Conservation (phyloP, 2,113 vertebrate species). For the Abramis brama region DNA sequence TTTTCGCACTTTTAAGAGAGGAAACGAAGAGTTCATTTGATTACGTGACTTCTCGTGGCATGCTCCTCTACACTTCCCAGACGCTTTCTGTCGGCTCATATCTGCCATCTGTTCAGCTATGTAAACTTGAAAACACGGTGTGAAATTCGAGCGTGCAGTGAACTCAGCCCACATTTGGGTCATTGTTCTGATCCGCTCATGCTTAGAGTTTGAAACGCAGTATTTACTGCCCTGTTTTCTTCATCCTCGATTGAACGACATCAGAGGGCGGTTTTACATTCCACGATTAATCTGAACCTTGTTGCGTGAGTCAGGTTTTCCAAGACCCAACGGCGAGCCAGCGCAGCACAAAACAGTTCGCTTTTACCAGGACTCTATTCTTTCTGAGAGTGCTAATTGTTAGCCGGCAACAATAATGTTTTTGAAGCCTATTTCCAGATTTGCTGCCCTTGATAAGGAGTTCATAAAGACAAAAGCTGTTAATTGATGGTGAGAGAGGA, state of each 20-base stretch:
- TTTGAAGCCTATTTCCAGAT: slow-evolving; percentile 4
- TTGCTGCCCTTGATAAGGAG: slow-evolving; percentile 17
- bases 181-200: slow-evolving; percentile 46
- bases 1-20: slow-evolving; percentile 36
- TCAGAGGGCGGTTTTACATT: slow-evolving; percentile 43
- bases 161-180: slow-evolving; percentile 33
- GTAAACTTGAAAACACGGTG: slow-evolving; percentile 36
- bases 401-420: neutral
- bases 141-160: slow-evolving; percentile 34
- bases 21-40: slow-evolving; percentile 14
- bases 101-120: slow-evolving; percentile 48
- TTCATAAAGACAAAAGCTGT: slow-evolving; percentile 5
- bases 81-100: slow-evolving; percentile 32
- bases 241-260: slow-evolving; percentile 36
- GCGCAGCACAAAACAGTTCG: neutral
- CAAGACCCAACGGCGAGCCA: neutral
- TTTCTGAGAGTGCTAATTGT: neutral
- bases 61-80: slow-evolving; percentile 30
- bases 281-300: slow-evolving; percentile 40
- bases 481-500: neutral
- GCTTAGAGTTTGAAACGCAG: slow-evolving; percentile 34
- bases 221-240: slow-evolving; percentile 37
- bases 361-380: neutral
- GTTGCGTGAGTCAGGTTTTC: slow-evolving; percentile 45
- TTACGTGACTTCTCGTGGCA: slow-evolving; percentile 1